Evolutionary conservation across 2,888 invertebrate genomes (phyloP), one percentile per base, ranked within the genome.

Genomic region (Chymomyza amoena): DNA sequence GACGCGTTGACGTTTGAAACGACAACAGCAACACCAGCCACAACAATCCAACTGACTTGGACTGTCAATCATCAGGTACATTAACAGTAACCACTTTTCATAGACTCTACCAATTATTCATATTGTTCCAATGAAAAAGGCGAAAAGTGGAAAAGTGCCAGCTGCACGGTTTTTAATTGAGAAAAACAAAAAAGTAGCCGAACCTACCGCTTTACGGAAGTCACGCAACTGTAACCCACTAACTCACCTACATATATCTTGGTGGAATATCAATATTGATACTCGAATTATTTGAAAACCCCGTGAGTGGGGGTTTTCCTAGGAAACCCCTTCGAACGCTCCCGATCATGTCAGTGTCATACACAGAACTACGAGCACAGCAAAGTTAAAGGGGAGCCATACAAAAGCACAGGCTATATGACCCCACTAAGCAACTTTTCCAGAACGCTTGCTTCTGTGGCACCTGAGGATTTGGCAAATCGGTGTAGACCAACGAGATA

Each of bases 61-160:
- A 20, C 87, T 87, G 83, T 84, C 83, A 84, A 84, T 84, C 83
- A 84, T 76, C 59, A 67, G 79, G 79, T 72, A 87, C 81, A 77
- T 78, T 59, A 59, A 9, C 64, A 73, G 73, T 73, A 84, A 74
- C 76, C 56, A 62, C 54, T 64, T 52, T 72, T 84, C 25, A 18
- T 84, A 84, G 85, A 70, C 68, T 61, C 75, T 80, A 73, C 85
- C 83, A 84, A 84, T 84, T 84, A 87, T 84, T 84, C 87, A 84
- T 87, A 87, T 82, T 87, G 85, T 87, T 80, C 73, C 86, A 79
- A 68, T 72, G 84, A 81, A 57, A 81, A 76, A 71, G 67, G 66
- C 65, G 64, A 59, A 66, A 61, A 66, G 65, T 28, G 52, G 60
- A 64, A 64, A 70, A 68, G 56, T 71, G 78, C 75, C 87, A 84